Evolutionary conservation across 92 coral and sea anemone genomes (phyloP).

Genomic region (Porites evermanni): DNA sequence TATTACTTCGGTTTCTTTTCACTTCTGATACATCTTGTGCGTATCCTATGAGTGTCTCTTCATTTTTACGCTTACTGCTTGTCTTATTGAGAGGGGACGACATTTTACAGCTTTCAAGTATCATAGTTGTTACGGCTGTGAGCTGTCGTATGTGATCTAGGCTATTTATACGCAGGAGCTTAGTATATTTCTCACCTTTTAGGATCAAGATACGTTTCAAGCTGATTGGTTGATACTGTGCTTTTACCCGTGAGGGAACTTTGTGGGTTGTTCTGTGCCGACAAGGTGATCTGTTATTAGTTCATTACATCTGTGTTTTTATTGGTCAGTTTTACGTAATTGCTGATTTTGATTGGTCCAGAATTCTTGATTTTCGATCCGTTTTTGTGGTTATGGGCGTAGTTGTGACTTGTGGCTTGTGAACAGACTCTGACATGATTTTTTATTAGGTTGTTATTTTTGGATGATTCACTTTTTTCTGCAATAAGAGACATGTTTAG

Average conservation of each 20-base stretch:
- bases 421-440: slow-evolving; percentile 36
- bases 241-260: too few species aligned
- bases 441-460: slow-evolving; percentile 47
- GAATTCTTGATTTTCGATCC: slow-evolving; percentile 46
- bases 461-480: slow-evolving; percentile 41
- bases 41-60: slow-evolving; percentile 48
- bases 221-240: slow-evolving; percentile 1
- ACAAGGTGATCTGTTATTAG: slow-evolving; percentile 55
- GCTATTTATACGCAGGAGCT: slow-evolving; percentile 43
- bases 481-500: slow-evolving; percentile 39
- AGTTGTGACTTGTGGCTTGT: slow-evolving; percentile 36
- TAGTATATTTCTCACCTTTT: slow-evolving; percentile 38
- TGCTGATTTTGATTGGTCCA: slow-evolving; percentile 62
- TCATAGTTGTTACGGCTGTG: slow-evolving; percentile 36
- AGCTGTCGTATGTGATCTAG: slow-evolving; percentile 45
- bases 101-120: slow-evolving; percentile 50
- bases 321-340: slow-evolving; percentile 46
- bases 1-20: not conserved
- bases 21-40: slow-evolving; percentile 30
- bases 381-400: slow-evolving; percentile 52
- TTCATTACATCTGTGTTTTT: slow-evolving; percentile 57
- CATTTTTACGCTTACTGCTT: slow-evolving; percentile 34
- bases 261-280: slow-evolving; percentile 16
- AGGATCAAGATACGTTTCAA: slow-evolving; percentile 33
- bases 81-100: slow-evolving; percentile 28